A percentile compares a stretch with the other conserved stretches of the same genome.
phyloP scores from a whole-genome alignment of 2,797 vertebrate species.

The Cynopterus sphinx region DNA sequence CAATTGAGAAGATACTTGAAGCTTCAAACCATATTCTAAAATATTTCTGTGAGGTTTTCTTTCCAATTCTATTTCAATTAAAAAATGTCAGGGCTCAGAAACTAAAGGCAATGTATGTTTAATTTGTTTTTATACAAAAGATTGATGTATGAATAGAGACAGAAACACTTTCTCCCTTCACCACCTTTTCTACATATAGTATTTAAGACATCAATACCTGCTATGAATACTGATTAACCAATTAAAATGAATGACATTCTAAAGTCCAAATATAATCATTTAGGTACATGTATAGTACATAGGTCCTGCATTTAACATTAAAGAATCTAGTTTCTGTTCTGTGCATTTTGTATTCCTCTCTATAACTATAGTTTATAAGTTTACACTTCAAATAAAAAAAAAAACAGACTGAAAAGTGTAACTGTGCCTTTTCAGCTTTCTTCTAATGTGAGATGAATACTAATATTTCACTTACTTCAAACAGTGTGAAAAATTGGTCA shows the following conservation, averaged over 20 bases:
- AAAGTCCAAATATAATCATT: neutral
- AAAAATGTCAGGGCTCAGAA: neutral
- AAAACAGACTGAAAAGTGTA: slow-evolving; percentile 80
- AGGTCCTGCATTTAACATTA: neutral
- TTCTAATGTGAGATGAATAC: slow-evolving; percentile 82
- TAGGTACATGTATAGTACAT: neutral
- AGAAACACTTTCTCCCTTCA: neutral
- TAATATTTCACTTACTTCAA: slow-evolving; percentile 80
- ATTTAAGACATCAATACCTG: neutral
- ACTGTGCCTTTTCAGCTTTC: slow-evolving; percentile 81
- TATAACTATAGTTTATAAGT: slow-evolving; percentile 77
- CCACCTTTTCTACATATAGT: neutral
- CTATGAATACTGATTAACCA: neutral
- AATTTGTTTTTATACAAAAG: neutral
- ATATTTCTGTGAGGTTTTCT: neutral
- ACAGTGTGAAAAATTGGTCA: slow-evolving; percentile 75
- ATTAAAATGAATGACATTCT: neutral
- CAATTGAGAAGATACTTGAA: neutral
- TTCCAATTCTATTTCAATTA: slow-evolving; percentile 12
- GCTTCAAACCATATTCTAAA: neutral
- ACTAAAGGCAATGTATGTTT: neutral
- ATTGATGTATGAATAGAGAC: neutral
- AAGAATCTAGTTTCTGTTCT: slow-evolving; percentile 64
- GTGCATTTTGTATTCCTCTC: slow-evolving; percentile 70
- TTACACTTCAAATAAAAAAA: slow-evolving; percentile 82